These are phyloP conservation scores for Piprites chloris DNA, from an alignment of 2,113 vertebrate genomes.

Conservation along the genomic window DNA sequence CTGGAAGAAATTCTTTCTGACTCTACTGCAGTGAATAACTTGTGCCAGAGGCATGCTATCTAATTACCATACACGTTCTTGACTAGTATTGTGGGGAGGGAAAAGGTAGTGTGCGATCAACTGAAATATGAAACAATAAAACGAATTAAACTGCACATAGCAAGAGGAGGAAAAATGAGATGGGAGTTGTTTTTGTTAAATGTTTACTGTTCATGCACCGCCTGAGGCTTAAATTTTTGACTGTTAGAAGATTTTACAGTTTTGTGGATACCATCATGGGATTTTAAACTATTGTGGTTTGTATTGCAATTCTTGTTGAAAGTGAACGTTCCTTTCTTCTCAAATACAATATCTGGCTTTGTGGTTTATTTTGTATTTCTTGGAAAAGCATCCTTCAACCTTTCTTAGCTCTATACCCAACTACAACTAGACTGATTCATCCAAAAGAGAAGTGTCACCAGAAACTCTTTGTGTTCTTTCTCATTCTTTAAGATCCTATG, in stretches of 20 bases:
- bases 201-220: neutral
- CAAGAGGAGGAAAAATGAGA: neutral
- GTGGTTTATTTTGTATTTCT: neutral
- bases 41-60: conserved; percentile 33
- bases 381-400: neutral
- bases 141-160: neutral
- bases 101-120: neutral
- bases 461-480: neutral
- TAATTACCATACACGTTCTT: conserved; percentile 13
- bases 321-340: neutral
- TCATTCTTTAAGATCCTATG: neutral
- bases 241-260: neutral
- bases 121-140: conserved; percentile 29
- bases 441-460: neutral
- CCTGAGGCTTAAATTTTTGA: conserved; percentile 19
- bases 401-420: neutral
- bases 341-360: neutral
- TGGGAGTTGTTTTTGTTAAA: neutral
- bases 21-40: neutral
- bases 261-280: neutral
- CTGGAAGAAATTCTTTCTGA: conserved; percentile 14
- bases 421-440: neutral
- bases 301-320: neutral
- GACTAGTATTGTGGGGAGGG: neutral
- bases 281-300: neutral